Conservation (phyloP, 2,113 vertebrate species). For the Sphyrna mokarran region DNA sequence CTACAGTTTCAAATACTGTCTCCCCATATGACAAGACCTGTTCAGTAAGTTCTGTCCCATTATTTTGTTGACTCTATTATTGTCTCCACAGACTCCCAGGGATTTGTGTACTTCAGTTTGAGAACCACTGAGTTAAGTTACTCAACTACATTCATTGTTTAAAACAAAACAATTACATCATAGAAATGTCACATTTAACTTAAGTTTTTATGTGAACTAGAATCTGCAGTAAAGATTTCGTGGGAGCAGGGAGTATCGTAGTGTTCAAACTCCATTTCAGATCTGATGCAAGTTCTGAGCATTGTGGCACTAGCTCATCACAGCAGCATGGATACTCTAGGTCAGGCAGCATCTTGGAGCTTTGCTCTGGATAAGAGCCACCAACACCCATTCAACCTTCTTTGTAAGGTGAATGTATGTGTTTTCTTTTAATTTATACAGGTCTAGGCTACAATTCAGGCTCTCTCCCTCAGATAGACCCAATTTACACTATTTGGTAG, state of each 20-base stretch:
- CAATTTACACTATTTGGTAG: background rate
- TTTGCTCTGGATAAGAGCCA: background rate
- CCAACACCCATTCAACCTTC: no score
- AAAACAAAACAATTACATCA: background rate
- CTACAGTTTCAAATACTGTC: no score
- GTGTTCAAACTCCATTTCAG: background rate
- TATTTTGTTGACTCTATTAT: no score
- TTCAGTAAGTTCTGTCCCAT: no score
- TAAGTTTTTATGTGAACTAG: background rate
- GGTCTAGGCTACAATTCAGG: background rate
- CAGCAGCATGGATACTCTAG: background rate
- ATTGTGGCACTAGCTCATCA: background rate
- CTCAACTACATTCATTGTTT: slow-evolving; percentile 21
- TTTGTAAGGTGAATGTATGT: background rate
- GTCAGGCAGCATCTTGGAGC: background rate
- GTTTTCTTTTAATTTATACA: background rate
- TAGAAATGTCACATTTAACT: background rate
- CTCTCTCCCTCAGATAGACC: background rate
- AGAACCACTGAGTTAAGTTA: background rate
- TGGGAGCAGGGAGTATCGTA: background rate
- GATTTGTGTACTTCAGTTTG: no score
- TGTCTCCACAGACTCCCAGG: no score
- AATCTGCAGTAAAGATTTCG: background rate
- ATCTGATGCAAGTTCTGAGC: background rate
- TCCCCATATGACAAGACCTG: no score